Evolutionary conservation across 2,797 vertebrate genomes (phyloP), one percentile per base, ranked within the genome.

Genomic region (Enoplosus armatus): DNA sequence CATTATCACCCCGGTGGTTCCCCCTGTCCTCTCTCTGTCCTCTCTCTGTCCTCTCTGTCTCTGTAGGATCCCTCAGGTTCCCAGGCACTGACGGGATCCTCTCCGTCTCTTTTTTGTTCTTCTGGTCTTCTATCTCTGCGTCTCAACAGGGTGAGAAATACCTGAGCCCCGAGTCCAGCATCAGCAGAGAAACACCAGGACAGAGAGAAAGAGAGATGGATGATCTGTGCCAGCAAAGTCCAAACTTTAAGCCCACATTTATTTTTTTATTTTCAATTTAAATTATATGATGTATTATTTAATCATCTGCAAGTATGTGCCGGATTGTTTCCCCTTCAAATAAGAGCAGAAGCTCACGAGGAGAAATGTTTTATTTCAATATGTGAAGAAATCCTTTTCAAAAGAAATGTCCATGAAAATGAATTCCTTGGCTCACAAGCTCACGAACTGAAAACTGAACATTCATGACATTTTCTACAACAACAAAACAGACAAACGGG

Each of bases 91-190:
- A 87, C 45, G 54, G 89, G 82, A 68, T 79, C 70, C 55, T 69
- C 75, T 80, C 79, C 1, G 56, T 55, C 58, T 59, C 37, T 35
- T 51, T 59, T 80, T 69, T 73, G 56, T 20, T 55, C 72, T 81
- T 53, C 53, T 84, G 10, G 18, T 72, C 63, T 37, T 85, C 66
- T 1, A 20, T 72, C 80, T 90, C 74, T 61, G 80, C 80, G 84
- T 93, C 86, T 92, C 94, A 92, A 66, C 88, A 82, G 69, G 80
- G 91, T 95, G 93, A 95, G 92, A 97, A 96, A 96, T 95, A 92
- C 79, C 92, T 85, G 85, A 88, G 53, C 48, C 48, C 73, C 55
- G 73, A 75, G 75, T 65, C 43, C 77, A 67, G 78, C 68, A 75
- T 39, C 85, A 66, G 58, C 77, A 75, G 58, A 78, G 81, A 77